These are phyloP conservation scores for Aphidius gifuensis DNA, from an alignment of 1,140 invertebrate species.

Conservation along the genomic window DNA sequence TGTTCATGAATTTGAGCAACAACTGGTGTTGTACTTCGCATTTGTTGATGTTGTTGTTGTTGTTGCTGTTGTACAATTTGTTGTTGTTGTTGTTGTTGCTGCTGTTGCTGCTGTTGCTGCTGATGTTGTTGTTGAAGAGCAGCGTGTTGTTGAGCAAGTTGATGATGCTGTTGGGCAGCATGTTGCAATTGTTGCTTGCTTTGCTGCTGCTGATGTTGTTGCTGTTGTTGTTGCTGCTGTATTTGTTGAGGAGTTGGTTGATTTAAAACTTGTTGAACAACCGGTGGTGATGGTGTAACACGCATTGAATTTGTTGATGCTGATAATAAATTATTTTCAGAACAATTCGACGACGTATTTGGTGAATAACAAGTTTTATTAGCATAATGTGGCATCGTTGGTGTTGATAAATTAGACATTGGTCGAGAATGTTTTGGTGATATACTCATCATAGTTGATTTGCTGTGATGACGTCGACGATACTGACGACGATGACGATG, in stretches of 20 bases:
- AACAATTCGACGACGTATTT: conserved; percentile 29
- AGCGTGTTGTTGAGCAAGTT: conserved; percentile 7
- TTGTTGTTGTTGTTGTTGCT: conserved; percentile 27
- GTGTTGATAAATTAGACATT: conserved; percentile 55
- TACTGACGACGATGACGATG: conserved; percentile 10
- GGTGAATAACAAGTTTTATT: conserved; percentile 43
- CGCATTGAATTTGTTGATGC: conserved; percentile 35
- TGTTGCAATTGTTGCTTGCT: conserved; percentile 20
- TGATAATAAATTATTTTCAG: conserved; percentile 26
- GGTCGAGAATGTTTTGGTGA: conserved; percentile 58
- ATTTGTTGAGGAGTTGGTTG: conserved; percentile 17
- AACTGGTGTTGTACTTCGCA: conserved; percentile 38
- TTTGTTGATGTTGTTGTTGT: conserved; percentile 33
- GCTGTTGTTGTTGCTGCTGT: conserved; percentile 12
- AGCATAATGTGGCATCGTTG: conserved; percentile 47
- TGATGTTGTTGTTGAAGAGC: conserved; percentile 25
- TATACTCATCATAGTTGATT: conserved; percentile 35
- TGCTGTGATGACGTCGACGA: conserved; percentile 16
- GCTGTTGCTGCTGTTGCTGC: conserved; percentile 26
- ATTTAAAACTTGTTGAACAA: conserved; percentile 19
- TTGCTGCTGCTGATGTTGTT: conserved; percentile 20
- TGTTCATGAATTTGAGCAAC: conserved; percentile 31
- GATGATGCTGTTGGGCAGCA: not conserved
- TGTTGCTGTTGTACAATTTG: conserved; percentile 30
- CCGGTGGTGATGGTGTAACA: conserved; percentile 40